A percentile compares a stretch with the other conserved stretches of the same genome.
Conservation (phyloP, 2,888 invertebrate species). For the Erynnis tages region DNA sequence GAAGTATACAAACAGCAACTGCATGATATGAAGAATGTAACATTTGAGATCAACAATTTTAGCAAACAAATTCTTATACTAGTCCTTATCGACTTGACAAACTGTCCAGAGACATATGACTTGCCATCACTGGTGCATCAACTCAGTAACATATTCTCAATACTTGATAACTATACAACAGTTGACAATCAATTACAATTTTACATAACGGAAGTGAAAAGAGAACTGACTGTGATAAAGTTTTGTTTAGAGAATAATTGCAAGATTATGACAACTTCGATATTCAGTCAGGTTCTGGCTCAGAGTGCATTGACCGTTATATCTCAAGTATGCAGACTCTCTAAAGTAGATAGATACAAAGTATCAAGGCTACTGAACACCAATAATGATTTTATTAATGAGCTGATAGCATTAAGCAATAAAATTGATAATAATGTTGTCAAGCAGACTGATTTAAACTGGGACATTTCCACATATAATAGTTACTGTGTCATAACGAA, state of each 20-base stretch:
- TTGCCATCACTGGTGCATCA: slow-evolving; percentile 69
- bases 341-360: slow-evolving; percentile 75
- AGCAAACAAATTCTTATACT: slow-evolving; percentile 76
- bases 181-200: slow-evolving; percentile 69
- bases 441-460: slow-evolving; percentile 49
- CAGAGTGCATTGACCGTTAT: slow-evolving; percentile 75
- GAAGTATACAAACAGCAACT: slow-evolving; percentile 69
- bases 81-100: slow-evolving; percentile 74
- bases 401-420: slow-evolving; percentile 53
- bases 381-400: slow-evolving; percentile 69
- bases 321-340: slow-evolving; percentile 75
- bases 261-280: slow-evolving; percentile 74
- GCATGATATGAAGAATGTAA: slow-evolving; percentile 71
- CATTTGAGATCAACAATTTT: slow-evolving; percentile 74
- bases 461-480: slow-evolving; percentile 75
- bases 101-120: slow-evolving; percentile 71
- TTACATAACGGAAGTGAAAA: slow-evolving; percentile 74
- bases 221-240: slow-evolving; percentile 72
- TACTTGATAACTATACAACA: slow-evolving; percentile 68
- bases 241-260: slow-evolving; percentile 76
- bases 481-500: slow-evolving; percentile 77
- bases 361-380: slow-evolving; percentile 70
- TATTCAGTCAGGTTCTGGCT: slow-evolving; percentile 68
- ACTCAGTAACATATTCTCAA: slow-evolving; percentile 72
- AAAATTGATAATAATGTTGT: slow-evolving; percentile 44